Evolutionary conservation across 2,888 invertebrate species (phyloP), one percentile per base, ranked within the genome.

Genomic region (Harmothoe impar): DNA sequence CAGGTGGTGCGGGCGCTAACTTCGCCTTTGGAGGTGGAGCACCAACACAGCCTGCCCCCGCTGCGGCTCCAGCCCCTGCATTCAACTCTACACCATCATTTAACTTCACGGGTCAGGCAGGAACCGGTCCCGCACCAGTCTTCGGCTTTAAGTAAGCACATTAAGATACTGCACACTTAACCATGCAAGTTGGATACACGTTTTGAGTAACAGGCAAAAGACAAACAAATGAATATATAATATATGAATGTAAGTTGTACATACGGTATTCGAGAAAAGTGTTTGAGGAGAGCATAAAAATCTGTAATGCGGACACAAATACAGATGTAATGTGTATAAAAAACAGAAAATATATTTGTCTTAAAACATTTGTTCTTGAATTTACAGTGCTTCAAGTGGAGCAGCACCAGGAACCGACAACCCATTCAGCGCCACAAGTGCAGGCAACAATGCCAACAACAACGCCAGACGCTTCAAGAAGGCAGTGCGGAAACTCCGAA

Each of bases 391-490:
- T 7, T 43, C 43, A 43, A 10, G 35, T 81, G 81, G 81, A 35
- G 81, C 81, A 5, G 35, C 81, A 3, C 35, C 81, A 23, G 81
- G 81, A 15, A 81, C 3, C 23, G 33, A 17, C 43, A 81, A 81
- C n/a, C 81, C 81, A 17, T 81, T 81, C 81, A 81, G n/a, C 43
- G 81, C 81, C 81, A 81, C 81, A 17, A 25, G n/a, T 43, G 20
- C 81, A 81, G 43, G 43, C 12, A 81, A 81, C 25, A 20, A n/a
- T n/a, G n/a, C n/a, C n/a, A n/a, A 3, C 15, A 81, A 81, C 81
- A 81, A 81, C 20, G 35, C 81, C 0, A 81, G 81, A 81, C 81
- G 81, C 35, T 81, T 81, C 86, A 86, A 86, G 86, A 86, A 86
- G n/a, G 86, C 86, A 0, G 54, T 86, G 12, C 25, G 86, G 1